A percentile compares a stretch with the other conserved stretches of the same genome.
phyloP scores from a whole-genome alignment of 92 coral and sea anemone genomes.

The Micromussa lordhowensis region DNA sequence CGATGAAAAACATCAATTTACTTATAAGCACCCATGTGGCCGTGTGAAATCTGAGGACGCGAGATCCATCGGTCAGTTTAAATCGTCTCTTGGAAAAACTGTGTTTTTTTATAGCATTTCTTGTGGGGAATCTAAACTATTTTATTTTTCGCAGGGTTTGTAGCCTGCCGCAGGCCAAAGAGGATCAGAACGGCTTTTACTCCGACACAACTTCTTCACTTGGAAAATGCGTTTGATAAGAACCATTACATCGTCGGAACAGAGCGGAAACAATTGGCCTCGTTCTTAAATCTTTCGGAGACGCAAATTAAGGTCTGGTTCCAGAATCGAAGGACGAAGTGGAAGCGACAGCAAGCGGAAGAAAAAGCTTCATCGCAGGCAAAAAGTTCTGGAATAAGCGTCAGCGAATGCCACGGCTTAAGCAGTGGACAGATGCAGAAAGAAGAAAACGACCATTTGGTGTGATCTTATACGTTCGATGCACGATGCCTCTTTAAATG shows the following conservation, averaged over 20 bases:
- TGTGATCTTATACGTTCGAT: not conserved
- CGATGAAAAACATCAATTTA: slow-evolving; percentile 13
- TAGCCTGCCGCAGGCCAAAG: slow-evolving; percentile 91
- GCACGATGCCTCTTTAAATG: not conserved
- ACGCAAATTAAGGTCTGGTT: slow-evolving; percentile 97
- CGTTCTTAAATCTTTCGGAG: slow-evolving; percentile 89
- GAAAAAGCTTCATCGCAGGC: slow-evolving; percentile 81
- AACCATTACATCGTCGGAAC: slow-evolving; percentile 96
- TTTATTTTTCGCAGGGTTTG: slow-evolving; percentile 69
- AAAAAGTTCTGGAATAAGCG: slow-evolving; percentile 38
- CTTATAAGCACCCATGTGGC: not conserved
- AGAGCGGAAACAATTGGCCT: slow-evolving; percentile 91
- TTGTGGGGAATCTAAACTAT: not conserved
- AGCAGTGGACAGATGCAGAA: slow-evolving; percentile 49
- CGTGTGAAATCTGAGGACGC: slow-evolving; percentile 1
- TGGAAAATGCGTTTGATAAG: slow-evolving; percentile 96
- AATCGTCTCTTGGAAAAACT: not conserved
- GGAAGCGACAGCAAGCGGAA: slow-evolving; percentile 91
- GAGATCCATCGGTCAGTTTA: not conserved
- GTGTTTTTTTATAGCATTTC: not conserved
- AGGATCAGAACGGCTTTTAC: slow-evolving; percentile 93
- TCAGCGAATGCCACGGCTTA: slow-evolving; percentile 70
- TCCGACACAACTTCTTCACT: slow-evolving; percentile 90
- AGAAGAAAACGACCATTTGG: slow-evolving; percentile 56
- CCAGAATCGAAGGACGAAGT: slow-evolving; percentile 92